Percentiles rank a stretch among this genome's conserved stretches.
Evolutionary conservation across 1,140 invertebrate species (phyloP).

Genomic region (Euwallacea similis): DNA sequence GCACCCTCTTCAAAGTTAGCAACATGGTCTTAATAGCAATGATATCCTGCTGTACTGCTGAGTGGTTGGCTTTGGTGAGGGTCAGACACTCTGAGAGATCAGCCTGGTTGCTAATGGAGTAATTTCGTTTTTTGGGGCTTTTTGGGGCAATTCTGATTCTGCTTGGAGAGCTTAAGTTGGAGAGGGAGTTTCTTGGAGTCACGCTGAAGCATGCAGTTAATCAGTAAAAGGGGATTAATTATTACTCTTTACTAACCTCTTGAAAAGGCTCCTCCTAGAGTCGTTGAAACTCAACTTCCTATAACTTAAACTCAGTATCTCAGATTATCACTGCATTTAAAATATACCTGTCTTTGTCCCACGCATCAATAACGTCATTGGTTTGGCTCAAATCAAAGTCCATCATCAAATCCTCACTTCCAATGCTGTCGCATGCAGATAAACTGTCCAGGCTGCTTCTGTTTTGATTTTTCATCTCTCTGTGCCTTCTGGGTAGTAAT

Average conservation of each 20-base stretch:
- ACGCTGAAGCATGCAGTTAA: not conserved
- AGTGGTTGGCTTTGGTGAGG: conserved; percentile 65
- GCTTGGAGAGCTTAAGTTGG: not conserved
- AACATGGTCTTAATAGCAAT: conserved; percentile 78
- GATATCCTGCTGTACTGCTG: conserved; percentile 73
- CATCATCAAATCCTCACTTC: conserved; percentile 82
- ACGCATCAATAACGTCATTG: conserved; percentile 61
- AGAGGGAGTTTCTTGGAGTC: conserved; percentile 8
- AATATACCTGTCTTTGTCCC: conserved; percentile 62
- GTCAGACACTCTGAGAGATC: conserved; percentile 66
- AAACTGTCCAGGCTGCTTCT: conserved; percentile 65
- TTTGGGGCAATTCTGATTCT: conserved; percentile 1
- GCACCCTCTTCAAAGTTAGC: conserved; percentile 71
- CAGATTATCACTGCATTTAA: not conserved
- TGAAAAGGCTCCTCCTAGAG: too few species aligned
- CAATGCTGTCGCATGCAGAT: conserved; percentile 75
- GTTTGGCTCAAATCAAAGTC: conserved; percentile 63
- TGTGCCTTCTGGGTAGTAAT: too few species aligned
- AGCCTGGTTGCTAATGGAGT: conserved; percentile 61
- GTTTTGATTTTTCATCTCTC: too few species aligned
- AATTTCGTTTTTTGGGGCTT: conserved; percentile 49
- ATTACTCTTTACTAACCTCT: too few species aligned
- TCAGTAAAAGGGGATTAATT: not conserved
- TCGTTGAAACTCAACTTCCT: not conserved
- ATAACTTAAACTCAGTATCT: not conserved